Percentiles rank a stretch among this genome's conserved stretches.
phyloP scores from a whole-genome alignment of 2,113 vertebrate species.

The Oceanites oceanicus region DNA sequence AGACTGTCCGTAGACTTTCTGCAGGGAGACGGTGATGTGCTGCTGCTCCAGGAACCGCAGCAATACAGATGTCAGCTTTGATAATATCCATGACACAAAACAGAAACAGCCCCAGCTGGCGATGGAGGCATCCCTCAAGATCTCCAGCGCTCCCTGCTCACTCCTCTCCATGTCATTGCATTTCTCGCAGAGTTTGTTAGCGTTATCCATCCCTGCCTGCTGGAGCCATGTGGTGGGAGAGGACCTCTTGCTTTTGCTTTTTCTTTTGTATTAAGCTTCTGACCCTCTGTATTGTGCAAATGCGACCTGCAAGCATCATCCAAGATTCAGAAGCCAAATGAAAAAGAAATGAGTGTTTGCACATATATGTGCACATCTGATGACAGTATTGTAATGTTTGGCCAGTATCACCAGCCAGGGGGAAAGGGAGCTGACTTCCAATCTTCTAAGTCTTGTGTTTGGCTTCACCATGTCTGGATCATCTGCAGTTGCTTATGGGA shows the following conservation, averaged over 20 bases:
- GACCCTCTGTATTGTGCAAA: not conserved
- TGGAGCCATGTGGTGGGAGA: not conserved
- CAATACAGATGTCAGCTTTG: not conserved
- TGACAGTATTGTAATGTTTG: not conserved
- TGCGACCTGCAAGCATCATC: not conserved
- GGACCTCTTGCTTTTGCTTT: not conserved
- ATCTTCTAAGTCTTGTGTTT: not conserved
- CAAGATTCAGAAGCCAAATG: not conserved
- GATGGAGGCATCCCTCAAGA: not conserved
- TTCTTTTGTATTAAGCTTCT: not conserved
- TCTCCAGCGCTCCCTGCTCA: not conserved
- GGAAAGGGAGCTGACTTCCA: not conserved
- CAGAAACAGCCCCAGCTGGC: not conserved
- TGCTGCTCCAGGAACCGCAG: not conserved
- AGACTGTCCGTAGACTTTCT: not conserved
- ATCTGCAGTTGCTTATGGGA: not conserved
- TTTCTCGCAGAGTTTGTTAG: rapidly evolving
- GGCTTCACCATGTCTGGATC: not conserved
- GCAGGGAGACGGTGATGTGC: not conserved
- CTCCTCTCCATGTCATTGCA: not conserved
- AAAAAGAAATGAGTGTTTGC: not conserved
- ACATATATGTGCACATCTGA: not conserved
- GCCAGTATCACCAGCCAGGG: not conserved
- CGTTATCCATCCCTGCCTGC: not conserved
- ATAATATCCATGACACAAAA: not conserved